phyloP scores from a whole-genome alignment of 2,888 invertebrate species.

The Lasiommata megera region DNA sequence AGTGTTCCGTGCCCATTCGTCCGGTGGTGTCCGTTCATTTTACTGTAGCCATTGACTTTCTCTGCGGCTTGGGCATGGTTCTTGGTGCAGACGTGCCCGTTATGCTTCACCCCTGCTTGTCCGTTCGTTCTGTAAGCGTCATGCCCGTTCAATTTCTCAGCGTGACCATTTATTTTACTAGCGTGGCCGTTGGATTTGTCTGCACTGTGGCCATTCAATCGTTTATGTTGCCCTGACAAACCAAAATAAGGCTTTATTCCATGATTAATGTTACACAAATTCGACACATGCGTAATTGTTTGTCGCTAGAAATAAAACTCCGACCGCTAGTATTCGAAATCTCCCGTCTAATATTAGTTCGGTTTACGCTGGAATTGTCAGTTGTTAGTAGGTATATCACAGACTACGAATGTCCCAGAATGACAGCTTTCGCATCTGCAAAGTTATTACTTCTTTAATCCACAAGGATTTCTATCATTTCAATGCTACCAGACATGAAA shows the following conservation, averaged over 20 bases:
- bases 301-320: constrained; percentile 41
- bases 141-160: constrained; percentile 35
- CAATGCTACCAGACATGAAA: constrained; percentile 32
- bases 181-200: constrained; percentile 42
- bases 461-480: constrained; percentile 30
- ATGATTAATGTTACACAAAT: constrained; percentile 38
- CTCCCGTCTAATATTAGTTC: constrained; percentile 43
- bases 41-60: constrained; percentile 39
- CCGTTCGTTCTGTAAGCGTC: constrained; percentile 33
- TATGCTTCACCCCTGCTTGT: constrained; percentile 32
- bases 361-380: constrained; percentile 54
- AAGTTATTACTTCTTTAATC: constrained; percentile 51
- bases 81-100: constrained; percentile 33
- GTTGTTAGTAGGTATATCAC: constrained; percentile 54
- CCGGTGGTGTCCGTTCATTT: constrained; percentile 39
- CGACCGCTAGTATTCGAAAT: constrained; percentile 36
- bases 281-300: constrained; percentile 68
- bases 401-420: constrained; percentile 55
- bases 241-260: constrained; percentile 58
- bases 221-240: constrained; percentile 67
- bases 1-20: constrained; percentile 36
- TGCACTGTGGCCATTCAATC: constrained; percentile 42
- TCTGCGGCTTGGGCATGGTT: constrained; percentile 38
- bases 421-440: constrained; percentile 64
- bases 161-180: constrained; percentile 33